phyloP scores from a whole-genome alignment of 2,888 invertebrate species.

The Sialis lutaria region DNA sequence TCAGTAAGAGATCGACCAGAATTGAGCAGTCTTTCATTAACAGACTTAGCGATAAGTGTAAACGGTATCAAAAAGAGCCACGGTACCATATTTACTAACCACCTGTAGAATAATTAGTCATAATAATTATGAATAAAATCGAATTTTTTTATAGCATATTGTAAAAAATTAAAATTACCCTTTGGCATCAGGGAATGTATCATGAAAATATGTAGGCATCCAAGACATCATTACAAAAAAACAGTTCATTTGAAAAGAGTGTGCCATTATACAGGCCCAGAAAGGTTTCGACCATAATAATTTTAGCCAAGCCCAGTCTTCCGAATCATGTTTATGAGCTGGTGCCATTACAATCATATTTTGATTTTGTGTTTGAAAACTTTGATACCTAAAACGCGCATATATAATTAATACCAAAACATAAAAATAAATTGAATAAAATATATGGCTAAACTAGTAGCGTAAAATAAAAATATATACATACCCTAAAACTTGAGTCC shows the following conservation, averaged over 20 bases:
- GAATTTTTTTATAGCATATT: background rate
- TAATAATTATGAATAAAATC: background rate
- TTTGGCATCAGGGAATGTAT: slow-evolving; percentile 46
- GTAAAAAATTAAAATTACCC: background rate
- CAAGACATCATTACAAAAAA: slow-evolving; percentile 54
- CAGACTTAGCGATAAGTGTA: slow-evolving; percentile 40
- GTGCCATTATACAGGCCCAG: slow-evolving; percentile 52
- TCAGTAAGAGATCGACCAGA: slow-evolving; percentile 33
- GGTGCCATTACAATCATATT: too few relatives aligned
- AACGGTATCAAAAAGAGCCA: slow-evolving; percentile 46
- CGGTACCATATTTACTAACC: slow-evolving; percentile 56
- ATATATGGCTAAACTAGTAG: too few relatives aligned
- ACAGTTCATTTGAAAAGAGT: slow-evolving; percentile 54
- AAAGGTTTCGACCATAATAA: slow-evolving; percentile 39
- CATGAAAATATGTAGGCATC: slow-evolving; percentile 58
- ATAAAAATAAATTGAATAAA: too few relatives aligned
- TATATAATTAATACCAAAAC: too few relatives aligned
- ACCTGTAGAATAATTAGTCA: slow-evolving; percentile 24
- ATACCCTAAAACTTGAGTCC: slow-evolving; percentile 10
- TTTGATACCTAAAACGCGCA: too few relatives aligned
- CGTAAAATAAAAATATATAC: too few relatives aligned
- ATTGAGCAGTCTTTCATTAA: slow-evolving; percentile 37
- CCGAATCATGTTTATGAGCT: slow-evolving; percentile 17
- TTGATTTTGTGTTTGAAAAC: too few relatives aligned
- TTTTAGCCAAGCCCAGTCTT: slow-evolving; percentile 34